A percentile compares a stretch with the other conserved stretches of the same genome.
Conservation (phyloP, 2,888 invertebrate species). For the Parelbella ahira region DNA sequence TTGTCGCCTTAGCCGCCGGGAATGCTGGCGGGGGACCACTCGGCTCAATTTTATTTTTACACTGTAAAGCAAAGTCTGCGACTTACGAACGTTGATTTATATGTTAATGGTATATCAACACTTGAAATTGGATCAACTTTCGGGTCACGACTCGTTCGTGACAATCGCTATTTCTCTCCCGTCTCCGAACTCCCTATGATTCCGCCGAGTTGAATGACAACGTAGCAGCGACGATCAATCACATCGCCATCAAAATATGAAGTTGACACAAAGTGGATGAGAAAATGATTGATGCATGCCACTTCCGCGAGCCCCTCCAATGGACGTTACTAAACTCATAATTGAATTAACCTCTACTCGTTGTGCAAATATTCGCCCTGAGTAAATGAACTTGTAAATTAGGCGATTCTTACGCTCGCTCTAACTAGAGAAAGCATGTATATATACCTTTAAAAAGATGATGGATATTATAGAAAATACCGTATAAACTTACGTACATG, state of each 20-base stretch:
- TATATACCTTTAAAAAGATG: no score
- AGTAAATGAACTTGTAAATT: constrained; percentile 15
- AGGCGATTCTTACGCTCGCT: not conserved
- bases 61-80: constrained; percentile 53
- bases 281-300: constrained; percentile 73
- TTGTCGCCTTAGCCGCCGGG: constrained; percentile 55
- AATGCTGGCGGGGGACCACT: constrained; percentile 49
- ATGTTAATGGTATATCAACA: constrained; percentile 41
- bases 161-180: constrained; percentile 19
- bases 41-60: constrained; percentile 54
- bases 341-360: constrained; percentile 40
- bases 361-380: constrained; percentile 13
- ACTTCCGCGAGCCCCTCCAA: constrained; percentile 49
- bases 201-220: constrained; percentile 38
- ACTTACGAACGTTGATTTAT: constrained; percentile 59
- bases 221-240: constrained; percentile 63
- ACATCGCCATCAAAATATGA: constrained; percentile 72
- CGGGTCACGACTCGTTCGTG: constrained; percentile 25
- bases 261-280: constrained; percentile 76
- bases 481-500: no score
- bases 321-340: constrained; percentile 47
- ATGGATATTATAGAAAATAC: no score
- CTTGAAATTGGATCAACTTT: constrained; percentile 19
- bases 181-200: constrained; percentile 12
- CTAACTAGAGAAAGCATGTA: not conserved